Evolutionary conservation across 2,113 vertebrate species (phyloP).

Genomic region (Neogale vison): DNA sequence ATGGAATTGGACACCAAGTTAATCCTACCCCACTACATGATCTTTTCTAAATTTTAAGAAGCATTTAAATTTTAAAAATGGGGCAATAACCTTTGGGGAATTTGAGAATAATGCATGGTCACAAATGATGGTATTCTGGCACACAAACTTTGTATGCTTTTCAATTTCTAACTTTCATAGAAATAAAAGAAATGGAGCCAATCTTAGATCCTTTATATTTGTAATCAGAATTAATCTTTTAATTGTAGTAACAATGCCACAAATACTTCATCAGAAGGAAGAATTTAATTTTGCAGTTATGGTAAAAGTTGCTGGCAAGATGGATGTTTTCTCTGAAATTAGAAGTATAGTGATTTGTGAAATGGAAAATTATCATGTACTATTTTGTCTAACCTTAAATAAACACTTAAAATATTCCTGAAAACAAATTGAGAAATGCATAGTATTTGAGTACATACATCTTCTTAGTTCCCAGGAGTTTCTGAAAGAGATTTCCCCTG

Average conservation of each 20-base stretch:
- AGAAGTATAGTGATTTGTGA: neutral
- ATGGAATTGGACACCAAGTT: neutral
- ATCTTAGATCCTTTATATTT: neutral
- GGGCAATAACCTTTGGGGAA: neutral
- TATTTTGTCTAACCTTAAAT: neutral
- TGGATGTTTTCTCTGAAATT: neutral
- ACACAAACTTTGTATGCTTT: neutral
- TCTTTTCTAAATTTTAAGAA: neutral
- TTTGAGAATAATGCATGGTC: neutral
- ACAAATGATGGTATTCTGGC: neutral
- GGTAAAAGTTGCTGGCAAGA: neutral
- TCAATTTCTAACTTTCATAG: neutral
- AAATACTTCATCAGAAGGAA: neutral
- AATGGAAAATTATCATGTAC: neutral
- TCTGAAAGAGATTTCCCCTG: slow-evolving; percentile 43
- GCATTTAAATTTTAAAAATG: neutral
- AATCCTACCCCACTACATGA: neutral
- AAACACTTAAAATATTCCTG: neutral
- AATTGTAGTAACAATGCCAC: neutral
- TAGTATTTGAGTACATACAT: neutral
- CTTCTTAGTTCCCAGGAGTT: slow-evolving; percentile 6
- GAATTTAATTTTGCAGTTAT: neutral
- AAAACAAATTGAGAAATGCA: neutral
- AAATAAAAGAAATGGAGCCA: neutral
- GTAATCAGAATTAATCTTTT: neutral